Evolutionary conservation across 2,113 vertebrate species (phyloP).

Genomic region (Paradoxurus hermaphroditus): DNA sequence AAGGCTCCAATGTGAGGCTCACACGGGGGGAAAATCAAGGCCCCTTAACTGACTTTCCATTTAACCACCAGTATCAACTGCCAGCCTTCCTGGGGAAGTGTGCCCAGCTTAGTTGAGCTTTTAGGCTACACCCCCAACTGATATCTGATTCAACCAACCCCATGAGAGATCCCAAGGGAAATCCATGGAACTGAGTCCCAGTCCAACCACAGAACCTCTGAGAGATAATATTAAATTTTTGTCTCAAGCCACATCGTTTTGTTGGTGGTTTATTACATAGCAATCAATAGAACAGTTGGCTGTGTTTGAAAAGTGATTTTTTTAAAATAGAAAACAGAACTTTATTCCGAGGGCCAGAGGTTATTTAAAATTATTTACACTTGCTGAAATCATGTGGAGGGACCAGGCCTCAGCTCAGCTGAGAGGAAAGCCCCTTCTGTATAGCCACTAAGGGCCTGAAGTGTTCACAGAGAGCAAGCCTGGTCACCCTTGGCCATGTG

Average conservation of each 20-base stretch:
- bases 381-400: constrained; percentile 59
- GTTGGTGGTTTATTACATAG: not conserved
- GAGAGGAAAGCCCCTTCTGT: not conserved
- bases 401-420: not conserved
- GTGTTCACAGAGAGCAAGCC: not conserved
- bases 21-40: not conserved
- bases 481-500: not conserved
- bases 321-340: constrained; percentile 57
- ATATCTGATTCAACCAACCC: not conserved
- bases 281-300: not conserved
- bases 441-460: not conserved
- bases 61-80: not conserved
- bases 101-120: not conserved
- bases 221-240: not conserved
- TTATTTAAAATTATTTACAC: constrained; percentile 86
- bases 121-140: not conserved
- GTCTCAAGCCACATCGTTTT: not conserved
- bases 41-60: not conserved
- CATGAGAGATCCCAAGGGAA: not conserved
- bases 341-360: constrained; percentile 84
- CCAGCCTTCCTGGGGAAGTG: not conserved
- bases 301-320: not conserved
- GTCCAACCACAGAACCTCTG: not conserved
- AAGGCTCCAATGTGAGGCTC: not conserved
- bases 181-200: not conserved